Evolutionary conservation across 2,888 invertebrate genomes (phyloP).

Genomic region (Drosophila seclusa): DNA sequence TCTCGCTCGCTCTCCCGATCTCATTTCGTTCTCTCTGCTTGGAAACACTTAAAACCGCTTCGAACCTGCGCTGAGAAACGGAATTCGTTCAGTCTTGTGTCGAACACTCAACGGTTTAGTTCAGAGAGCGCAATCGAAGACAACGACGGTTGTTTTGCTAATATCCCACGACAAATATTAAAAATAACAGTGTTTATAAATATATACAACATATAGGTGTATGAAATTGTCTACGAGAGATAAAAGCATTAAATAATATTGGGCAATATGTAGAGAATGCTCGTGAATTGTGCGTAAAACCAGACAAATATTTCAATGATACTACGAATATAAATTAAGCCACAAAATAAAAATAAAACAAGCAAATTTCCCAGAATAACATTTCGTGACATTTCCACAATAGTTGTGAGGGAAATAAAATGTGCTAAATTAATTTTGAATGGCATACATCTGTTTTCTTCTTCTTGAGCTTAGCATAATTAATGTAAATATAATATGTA

Average conservation of each 20-base stretch:
- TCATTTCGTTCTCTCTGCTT: conserved; percentile 3
- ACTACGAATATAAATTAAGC: conserved; percentile 38
- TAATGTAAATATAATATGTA: conserved; percentile 15
- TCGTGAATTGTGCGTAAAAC: conserved; percentile 58
- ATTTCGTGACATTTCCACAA: conserved; percentile 14
- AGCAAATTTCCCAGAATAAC: conserved; percentile 12
- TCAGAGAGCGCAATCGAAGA: conserved; percentile 63
- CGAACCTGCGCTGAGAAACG: conserved; percentile 28
- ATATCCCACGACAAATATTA: conserved; percentile 12
- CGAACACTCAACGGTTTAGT: conserved; percentile 74
- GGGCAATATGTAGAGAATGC: conserved; percentile 64
- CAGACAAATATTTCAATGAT: conserved; percentile 34
- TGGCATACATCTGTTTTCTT: conserved; percentile 1
- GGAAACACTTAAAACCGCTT: conserved; percentile 16
- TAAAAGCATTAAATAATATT: conserved; percentile 58
- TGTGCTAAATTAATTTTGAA: conserved; percentile 21
- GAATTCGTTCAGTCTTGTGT: conserved; percentile 74
- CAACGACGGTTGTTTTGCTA: conserved; percentile 44
- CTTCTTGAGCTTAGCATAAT: not conserved
- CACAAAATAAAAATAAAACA: conserved; percentile 35
- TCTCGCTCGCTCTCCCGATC: conserved; percentile 7
- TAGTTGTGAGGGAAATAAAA: conserved; percentile 5
- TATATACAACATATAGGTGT: not conserved
- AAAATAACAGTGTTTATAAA: conserved; percentile 13
- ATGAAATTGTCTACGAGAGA: conserved; percentile 22